Base-by-base conservation (phyloP, 2,113 vertebrate species). In the Oceanites oceanicus region DNA sequence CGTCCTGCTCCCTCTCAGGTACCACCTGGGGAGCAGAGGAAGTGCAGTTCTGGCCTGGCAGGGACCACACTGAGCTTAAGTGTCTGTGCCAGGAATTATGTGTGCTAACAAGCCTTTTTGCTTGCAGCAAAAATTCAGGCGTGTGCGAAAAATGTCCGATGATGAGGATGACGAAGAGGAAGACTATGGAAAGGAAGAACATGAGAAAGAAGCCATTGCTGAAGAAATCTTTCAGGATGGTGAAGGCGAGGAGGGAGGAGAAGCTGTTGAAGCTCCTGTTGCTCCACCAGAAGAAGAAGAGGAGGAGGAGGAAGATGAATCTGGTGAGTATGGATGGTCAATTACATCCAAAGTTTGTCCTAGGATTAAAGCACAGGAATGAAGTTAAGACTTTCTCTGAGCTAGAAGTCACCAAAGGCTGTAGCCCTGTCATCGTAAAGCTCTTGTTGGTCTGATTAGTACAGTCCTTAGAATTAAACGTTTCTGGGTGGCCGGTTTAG, bases 191-290 rank as follows among this genome's bases (percentile, higher is more conserved):
- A 98, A 98, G 62, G 98, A 99, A n/a, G 98, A 98, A 18, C 98
- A 99, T 0, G 99, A 99, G 83, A 99, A 99, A 95, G 99, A 99
- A 96, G 97, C 99, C 77, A 99, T 99, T 61, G 99, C 99, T 9
- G 99, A 99, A 80, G 99, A 99, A 93, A 99, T 99, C 96, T 99
- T 99, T 97, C 99, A 99, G 80, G 99, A 99, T 71, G 99, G 99
- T 7, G 99, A 99, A 79, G 98, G 99, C 15, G 99, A 99, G 92
- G 99, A 99, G 19, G 98, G 99, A 38, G 99, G 99, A 32, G 98
- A 99, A 58, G 98, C 98, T 9, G 97, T 98, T 18, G 98, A 99
- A 83, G 98, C 98, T 44, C 98, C 99, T 47, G 97, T 98, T 66
- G 98, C 97, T 55, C 95, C 98, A 6, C 97, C 98, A 23, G 98